Conservation (phyloP, 1,140 invertebrate species). For the Heliconius hermathena region DNA sequence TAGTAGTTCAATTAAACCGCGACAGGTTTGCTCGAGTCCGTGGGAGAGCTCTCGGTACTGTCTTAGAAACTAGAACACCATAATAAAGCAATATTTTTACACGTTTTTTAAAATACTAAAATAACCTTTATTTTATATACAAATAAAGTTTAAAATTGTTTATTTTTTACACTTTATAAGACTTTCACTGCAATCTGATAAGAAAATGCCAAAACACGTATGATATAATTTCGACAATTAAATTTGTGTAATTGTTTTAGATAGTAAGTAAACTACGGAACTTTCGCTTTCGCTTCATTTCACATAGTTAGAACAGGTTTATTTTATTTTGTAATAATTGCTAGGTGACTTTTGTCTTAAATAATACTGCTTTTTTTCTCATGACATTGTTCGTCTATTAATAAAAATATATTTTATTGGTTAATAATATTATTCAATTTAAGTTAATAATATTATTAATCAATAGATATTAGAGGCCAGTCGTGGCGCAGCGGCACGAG, state of each 20-base stretch:
- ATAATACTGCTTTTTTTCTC: not conserved
- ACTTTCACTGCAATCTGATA: slow-evolving; percentile 27
- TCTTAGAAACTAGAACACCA: slow-evolving; percentile 28
- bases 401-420: no score
- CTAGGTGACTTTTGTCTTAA: not conserved
- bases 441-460: no score
- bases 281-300: slow-evolving; percentile 35
- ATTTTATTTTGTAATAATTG: not conserved
- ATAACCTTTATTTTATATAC: not conserved
- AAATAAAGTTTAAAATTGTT: not conserved
- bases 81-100: slow-evolving; percentile 15
- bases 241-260: slow-evolving; percentile 20
- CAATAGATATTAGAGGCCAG: no score
- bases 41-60: slow-evolving; percentile 19
- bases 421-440: no score
- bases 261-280: slow-evolving; percentile 13
- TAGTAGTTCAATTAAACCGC: not conserved
- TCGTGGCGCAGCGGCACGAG: no score
- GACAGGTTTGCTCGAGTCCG: slow-evolving; percentile 7
- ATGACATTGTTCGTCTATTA: no score
- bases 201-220: slow-evolving; percentile 31
- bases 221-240: slow-evolving; percentile 30
- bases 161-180: not conserved
- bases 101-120: slow-evolving; percentile 1
- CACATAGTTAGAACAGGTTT: slow-evolving; percentile 25